Evolutionary conservation across 2,113 vertebrate genomes (phyloP).

Genomic region (Eira barbara): DNA sequence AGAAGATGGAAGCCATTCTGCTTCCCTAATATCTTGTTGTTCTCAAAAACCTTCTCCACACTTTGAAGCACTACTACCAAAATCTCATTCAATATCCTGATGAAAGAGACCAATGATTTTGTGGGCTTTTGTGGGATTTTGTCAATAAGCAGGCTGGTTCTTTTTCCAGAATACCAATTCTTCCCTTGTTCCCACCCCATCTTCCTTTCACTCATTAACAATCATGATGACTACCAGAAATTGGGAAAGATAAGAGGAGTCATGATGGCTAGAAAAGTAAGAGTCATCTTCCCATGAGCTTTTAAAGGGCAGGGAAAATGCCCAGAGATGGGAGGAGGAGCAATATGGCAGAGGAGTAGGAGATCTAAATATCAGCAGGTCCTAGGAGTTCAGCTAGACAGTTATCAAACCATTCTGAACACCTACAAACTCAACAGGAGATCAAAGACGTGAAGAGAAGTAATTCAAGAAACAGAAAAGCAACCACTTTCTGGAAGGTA

Average conservation of each 20-base stretch:
- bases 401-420: too few relatives aligned
- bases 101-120: background rate
- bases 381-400: too few relatives aligned
- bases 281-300: background rate
- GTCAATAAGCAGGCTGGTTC: background rate
- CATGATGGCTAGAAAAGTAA: background rate
- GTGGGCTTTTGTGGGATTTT: background rate
- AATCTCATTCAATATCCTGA: background rate
- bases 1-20: background rate
- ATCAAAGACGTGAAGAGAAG: too few relatives aligned
- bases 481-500: too few relatives aligned
- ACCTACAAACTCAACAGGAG: too few relatives aligned
- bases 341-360: too few relatives aligned
- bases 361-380: too few relatives aligned
- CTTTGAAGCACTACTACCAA: background rate
- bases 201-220: background rate
- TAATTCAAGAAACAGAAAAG: too few relatives aligned
- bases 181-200: background rate
- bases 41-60: background rate
- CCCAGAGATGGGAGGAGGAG: background rate
- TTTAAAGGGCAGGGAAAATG: background rate
- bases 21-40: background rate
- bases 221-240: background rate
- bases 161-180: conserved; percentile 14
- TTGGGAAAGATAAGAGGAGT: background rate